A percentile compares a stretch with the other conserved stretches of the same genome.
Evolutionary conservation across 2,888 invertebrate genomes (phyloP).

Genomic region (Lasioglossum lativentre): DNA sequence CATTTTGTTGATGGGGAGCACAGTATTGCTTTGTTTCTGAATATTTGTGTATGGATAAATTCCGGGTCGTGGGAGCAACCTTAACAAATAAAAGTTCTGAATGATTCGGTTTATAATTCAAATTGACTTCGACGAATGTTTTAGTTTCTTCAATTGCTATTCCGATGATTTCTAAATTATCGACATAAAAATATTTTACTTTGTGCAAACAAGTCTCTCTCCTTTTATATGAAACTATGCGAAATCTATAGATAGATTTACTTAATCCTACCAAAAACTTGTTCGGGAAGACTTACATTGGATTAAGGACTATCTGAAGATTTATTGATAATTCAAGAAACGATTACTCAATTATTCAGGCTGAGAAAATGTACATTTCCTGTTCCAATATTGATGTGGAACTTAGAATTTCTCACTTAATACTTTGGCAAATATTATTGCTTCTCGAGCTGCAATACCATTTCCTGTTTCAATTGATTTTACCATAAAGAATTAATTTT

Average conservation of each 20-base stretch:
- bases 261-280: neutral
- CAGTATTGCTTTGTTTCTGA: neutral
- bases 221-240: no score
- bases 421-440: neutral
- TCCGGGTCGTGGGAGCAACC: neutral
- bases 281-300: neutral
- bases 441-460: neutral
- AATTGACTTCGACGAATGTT: no score
- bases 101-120: neutral
- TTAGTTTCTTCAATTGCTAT: neutral
- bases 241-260: neutral
- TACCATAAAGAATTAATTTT: neutral
- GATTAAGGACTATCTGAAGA: neutral
- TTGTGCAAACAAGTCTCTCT: no score
- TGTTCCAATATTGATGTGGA: neutral
- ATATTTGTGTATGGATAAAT: neutral
- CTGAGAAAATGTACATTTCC: neutral
- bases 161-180: no score
- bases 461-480: neutral
- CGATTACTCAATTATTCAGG: neutral
- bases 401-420: neutral
- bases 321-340: neutral
- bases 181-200: neutral
- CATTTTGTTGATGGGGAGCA: neutral
- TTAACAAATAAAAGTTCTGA: neutral